Percentiles rank a stretch among this genome's conserved stretches.
These are phyloP conservation scores for Sitta europaea DNA, from an alignment of 2,113 vertebrate genomes.

Conservation along the genomic window DNA sequence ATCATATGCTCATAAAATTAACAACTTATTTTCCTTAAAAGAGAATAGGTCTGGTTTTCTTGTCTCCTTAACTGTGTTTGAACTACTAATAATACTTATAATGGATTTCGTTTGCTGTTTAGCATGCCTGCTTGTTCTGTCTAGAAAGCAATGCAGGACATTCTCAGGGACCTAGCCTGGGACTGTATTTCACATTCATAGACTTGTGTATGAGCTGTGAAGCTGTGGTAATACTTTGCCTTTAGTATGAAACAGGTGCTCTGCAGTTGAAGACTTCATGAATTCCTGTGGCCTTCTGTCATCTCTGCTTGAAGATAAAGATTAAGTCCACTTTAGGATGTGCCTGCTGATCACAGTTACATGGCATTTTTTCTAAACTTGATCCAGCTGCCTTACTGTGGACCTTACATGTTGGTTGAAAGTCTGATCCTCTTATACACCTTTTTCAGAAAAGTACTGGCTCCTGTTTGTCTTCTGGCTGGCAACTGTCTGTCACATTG, in stretches of 20 bases:
- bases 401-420: fast-evolving
- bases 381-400: not conserved
- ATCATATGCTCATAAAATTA: not conserved
- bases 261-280: not conserved
- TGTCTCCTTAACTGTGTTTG: not conserved
- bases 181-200: not conserved
- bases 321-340: not conserved
- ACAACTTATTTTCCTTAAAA: not conserved
- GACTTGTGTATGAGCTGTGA: not conserved
- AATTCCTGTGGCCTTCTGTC: not conserved
- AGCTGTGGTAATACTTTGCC: not conserved
- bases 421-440: not conserved
- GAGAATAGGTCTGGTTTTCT: not conserved
- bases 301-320: not conserved
- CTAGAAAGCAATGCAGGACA: not conserved
- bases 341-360: not conserved
- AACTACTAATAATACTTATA: not conserved
- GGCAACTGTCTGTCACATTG: not conserved
- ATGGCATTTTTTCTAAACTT: not conserved
- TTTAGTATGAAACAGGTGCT: not conserved
- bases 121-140: not conserved
- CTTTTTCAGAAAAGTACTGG: fast-evolving
- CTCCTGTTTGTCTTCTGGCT: not conserved
- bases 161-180: not conserved
- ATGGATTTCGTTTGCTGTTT: not conserved